These are phyloP conservation scores for Thunnus thynnus DNA, from an alignment of 2,113 vertebrate species.

Conservation along the genomic window DNA sequence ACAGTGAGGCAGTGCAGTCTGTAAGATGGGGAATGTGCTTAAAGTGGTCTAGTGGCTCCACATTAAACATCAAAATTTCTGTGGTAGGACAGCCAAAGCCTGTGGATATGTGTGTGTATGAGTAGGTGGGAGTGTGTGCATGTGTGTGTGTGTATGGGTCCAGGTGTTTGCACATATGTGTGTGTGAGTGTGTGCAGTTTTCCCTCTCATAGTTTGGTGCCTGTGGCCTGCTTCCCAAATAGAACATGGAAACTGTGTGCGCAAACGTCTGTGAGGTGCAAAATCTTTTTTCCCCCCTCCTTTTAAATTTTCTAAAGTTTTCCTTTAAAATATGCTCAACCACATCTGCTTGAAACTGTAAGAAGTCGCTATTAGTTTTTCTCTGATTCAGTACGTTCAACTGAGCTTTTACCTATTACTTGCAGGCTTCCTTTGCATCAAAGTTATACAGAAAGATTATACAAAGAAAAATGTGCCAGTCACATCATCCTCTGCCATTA, in stretches of 20 bases:
- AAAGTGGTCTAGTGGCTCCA: constrained; percentile 64
- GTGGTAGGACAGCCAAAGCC: constrained; percentile 55
- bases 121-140: constrained; percentile 24
- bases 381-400: not conserved
- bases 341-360: not conserved
- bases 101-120: constrained; percentile 25
- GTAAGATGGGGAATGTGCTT: constrained; percentile 64
- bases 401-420: not conserved
- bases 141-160: constrained; percentile 8
- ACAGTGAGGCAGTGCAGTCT: constrained; percentile 40
- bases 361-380: not conserved
- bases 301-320: not conserved
- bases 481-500: not conserved
- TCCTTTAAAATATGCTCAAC: constrained; percentile 18
- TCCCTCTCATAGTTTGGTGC: constrained; percentile 14
- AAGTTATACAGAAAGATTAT: not conserved
- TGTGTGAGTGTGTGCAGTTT: constrained; percentile 10
- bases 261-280: constrained; percentile 6
- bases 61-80: constrained; percentile 66
- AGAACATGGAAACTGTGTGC: constrained; percentile 57
- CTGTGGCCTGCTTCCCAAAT: constrained; percentile 44
- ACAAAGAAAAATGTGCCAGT: not conserved
- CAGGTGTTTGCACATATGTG: constrained; percentile 32
- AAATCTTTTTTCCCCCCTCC: not conserved
- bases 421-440: not conserved